Base-by-base conservation (phyloP, 2,113 vertebrate genomes). In the Cervus canadensis region DNA sequence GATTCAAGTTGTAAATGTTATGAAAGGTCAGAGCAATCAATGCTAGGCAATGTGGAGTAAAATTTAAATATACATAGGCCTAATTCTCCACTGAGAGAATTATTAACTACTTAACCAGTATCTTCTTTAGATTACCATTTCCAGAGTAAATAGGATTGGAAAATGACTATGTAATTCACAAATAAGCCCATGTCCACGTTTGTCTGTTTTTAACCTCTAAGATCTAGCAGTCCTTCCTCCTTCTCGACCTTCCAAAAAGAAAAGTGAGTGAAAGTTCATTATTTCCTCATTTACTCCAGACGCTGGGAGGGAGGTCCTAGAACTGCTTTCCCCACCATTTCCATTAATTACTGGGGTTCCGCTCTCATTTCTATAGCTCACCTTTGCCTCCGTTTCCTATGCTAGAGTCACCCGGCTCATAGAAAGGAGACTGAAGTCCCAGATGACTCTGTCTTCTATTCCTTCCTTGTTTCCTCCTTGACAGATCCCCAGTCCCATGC, bases 1-100 rank as follows among this genome's bases (percentile, higher is more conserved):
- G 60, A 95, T 11, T 67, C 93, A 94, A 96, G 21, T 9, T 81
- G 62, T 62, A 83, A 96, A 94, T 89, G 52, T 28, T 92, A 62
- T 17, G 54, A 94, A 95, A 92, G 57, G 48, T 96, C 92, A 96
- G 10, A 94, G 36, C 76, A 96, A 95, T 96, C 52, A 90, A 17
- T 56, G 40, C 26, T 14, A 71, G 30, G 40, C 79, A 90, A n/a
- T 79, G n/a, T 64, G 85, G 59, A 56, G 33, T 92, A 7, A 87
- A 45, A 86, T 88, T 0, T 94, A 84, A 95, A 78, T 48, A 50
- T n/a, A 67, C 19, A 89, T 1, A 88, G 45, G 33, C 52, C 48
- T 95, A 85, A 56, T 14, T 89, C 59, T 92, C n/a, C 59, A 57
- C 13, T 40, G 59, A 97, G 36, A 94, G 56, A 93, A 89, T 74